A percentile compares a stretch with the other conserved stretches of the same genome.
Conservation (phyloP, 2,113 vertebrate species). For the Atractosteus spatula region DNA sequence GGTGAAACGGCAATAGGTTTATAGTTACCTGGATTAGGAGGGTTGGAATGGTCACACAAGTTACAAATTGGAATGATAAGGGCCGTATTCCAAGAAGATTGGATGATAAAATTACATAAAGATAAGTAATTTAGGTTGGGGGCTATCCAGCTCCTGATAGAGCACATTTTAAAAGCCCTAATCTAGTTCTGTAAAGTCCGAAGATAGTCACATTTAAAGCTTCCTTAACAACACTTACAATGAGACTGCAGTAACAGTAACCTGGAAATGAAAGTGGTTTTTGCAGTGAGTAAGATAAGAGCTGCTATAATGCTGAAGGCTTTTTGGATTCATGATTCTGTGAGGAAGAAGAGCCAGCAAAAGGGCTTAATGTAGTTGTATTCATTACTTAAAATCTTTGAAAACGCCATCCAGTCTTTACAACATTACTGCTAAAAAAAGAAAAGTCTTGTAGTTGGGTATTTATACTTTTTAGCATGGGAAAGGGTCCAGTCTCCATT, state of each 20-base stretch:
- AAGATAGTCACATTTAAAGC: background rate
- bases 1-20: background rate
- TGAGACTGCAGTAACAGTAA: background rate
- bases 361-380: too few species aligned
- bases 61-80: conserved; percentile 2
- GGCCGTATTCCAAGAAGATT: background rate
- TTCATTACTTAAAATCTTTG: too few species aligned
- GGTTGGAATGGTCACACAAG: background rate
- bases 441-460: background rate
- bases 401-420: too few species aligned
- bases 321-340: too few species aligned
- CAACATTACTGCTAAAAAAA: background rate
- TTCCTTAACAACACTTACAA: background rate
- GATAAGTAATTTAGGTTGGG: background rate
- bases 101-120: background rate
- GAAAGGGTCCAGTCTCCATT: background rate
- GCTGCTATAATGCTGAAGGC: background rate
- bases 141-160: background rate
- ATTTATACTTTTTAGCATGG: background rate
- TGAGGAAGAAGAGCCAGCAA: too few species aligned
- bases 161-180: background rate
- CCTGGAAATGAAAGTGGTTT: background rate
- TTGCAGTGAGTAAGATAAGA: background rate
- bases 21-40: background rate
- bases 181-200: background rate